Conservation (phyloP, 30 jellyfish, hydroid and myxozoan genomes). For the Chrysaora quinquecirrha region DNA sequence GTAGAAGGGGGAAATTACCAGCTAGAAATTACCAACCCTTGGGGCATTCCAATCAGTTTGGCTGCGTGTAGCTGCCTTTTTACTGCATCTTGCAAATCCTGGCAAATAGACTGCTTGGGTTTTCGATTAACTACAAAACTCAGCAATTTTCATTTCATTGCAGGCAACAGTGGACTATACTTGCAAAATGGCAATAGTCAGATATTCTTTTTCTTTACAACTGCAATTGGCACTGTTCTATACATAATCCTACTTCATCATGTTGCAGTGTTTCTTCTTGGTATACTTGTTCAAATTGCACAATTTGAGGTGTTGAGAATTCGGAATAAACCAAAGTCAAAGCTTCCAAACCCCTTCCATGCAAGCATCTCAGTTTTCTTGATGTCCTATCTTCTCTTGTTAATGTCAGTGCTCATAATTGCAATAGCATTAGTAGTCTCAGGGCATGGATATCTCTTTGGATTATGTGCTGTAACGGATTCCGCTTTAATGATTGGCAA, state of each 20-base stretch:
- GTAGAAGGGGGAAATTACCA: no score
- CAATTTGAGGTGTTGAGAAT: constrained; percentile 15
- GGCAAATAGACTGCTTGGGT: background rate
- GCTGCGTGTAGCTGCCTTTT: no score
- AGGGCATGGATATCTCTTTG: constrained; percentile 70
- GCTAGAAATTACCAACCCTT: no score
- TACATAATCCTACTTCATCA: constrained; percentile 53
- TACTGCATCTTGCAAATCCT: no score
- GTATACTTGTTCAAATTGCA: constrained; percentile 23
- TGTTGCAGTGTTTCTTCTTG: constrained; percentile 10
- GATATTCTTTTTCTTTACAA: constrained; percentile 43
- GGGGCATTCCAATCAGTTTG: no score
- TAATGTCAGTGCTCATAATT: constrained; percentile 10
- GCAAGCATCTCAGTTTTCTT: constrained; percentile 35
- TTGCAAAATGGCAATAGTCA: constrained; percentile 40
- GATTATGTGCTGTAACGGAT: constrained; percentile 47
- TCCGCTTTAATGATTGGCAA: constrained; percentile 54
- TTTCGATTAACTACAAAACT: background rate
- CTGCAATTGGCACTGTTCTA: constrained; percentile 41
- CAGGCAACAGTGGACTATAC: constrained; percentile 72
- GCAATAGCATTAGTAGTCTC: constrained; percentile 58
- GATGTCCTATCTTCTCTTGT: constrained; percentile 1
- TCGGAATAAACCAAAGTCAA: background rate
- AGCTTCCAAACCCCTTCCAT: background rate
- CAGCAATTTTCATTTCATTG: background rate